Base-by-base conservation (phyloP, 2,888 invertebrate genomes). In the Drosophila tanythrix region DNA sequence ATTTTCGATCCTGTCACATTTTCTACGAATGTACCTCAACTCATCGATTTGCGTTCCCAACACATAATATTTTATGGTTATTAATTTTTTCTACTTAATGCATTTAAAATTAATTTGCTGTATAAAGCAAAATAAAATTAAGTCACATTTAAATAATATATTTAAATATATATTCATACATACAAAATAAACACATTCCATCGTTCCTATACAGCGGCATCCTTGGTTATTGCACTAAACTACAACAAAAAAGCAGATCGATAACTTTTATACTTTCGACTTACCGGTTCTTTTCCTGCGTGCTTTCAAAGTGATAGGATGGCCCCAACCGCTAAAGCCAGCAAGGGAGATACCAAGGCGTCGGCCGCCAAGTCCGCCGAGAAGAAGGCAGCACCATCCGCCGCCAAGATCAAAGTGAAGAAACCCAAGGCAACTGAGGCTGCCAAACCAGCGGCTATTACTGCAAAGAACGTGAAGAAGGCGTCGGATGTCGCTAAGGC, bases 321-420 rank as follows among this genome's bases (percentile, higher is more conserved):
- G 93, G 93, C 93, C 89, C 93, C 93, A 73, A 92, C 93, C 80
- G 93, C 93, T 89, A 93, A 93, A 84, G 85, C 91, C 83, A 91
- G 80, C 79, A 92, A 92, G 87, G 90, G 91, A 84, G 92, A 91
- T 73, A 70, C 88, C 33, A 93, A 93, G 82, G 82, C 92, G 73
- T 76, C 92, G 60, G 88, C 93, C 69, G 86, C 90, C 33, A 93
- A 93, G 86, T 87, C 92, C 76, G 92, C 92, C 50, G 91, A 92
- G 48, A 92, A 92, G 81, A 92, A 92, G 76, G 77, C 92, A 18
- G 83, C 91, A 29, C 84, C 91, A 58, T 85, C 27, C n/a, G 25
- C 92, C 51, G 91, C 92, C 59, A 93, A 93, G 78, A 92, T 92
- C 64, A 93, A 92, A 72, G 92, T 93, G 63, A 93, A 92, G 76